Evolutionary conservation across 2,888 invertebrate genomes (phyloP), one percentile per base, ranked within the genome.

Genomic region (Cryptus armator): DNA sequence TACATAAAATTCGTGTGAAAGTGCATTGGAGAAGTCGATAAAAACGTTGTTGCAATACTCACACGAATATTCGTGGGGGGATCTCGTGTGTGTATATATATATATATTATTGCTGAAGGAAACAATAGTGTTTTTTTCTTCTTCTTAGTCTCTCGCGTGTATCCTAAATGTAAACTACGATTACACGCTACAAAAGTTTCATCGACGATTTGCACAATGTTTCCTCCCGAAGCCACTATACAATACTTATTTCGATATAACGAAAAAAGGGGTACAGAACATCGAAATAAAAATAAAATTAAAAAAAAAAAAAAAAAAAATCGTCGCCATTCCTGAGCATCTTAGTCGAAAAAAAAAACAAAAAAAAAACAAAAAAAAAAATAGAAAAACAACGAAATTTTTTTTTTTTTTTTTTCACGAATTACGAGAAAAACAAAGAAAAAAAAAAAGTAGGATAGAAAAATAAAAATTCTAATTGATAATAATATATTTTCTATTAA

Each of bases 401-500:
- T 16, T 59, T 19, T 77, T 77, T 66, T 59, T 62, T 51, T 82
- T 51, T 37, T 59, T 59, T 77, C 53, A 78, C 43, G 64, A 79
- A 76, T 43, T 32, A 77, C 19, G 51, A 84, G 9, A 66, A 80
- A 71, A 70, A 78, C 88, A 87, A 87, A 86, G 83, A 84, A 87
- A 88, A 87, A 86, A 87, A 87, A 72, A 83, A 71, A 81, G 67
- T 62, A 84, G 82, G 85, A 84, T 85, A 85, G 68, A 83, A 86
- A 87, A 88, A 87, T 85, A 91, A 89, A 87, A 82, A 88, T 90
- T 88, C 90, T 91, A 92, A 92, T 92, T 91, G 87, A 87, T 91
- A 91, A 91, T 93, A 91, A 92, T 93, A 91, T 92, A 91, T 92
- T 92, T 91, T 91, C 89, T 91, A 91, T 37, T 92, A 90, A 91